Conservation (phyloP, 2,797 vertebrate species). For the Potorous gilbertii region DNA sequence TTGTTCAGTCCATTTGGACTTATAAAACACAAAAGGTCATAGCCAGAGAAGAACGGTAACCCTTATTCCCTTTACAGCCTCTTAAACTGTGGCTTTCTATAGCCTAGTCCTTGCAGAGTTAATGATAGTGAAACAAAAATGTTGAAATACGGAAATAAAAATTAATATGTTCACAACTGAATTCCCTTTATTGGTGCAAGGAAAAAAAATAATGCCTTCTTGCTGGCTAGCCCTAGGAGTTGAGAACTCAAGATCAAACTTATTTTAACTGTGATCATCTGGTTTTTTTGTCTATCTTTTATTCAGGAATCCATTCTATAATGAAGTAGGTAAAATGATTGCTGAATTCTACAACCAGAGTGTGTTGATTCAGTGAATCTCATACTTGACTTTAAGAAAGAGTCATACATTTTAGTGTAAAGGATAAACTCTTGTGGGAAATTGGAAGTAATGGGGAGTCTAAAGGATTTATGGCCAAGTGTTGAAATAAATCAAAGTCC, state of each 20-base stretch:
- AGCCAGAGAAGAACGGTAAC: constrained; percentile 65
- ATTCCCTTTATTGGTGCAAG: not conserved
- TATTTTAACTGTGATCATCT: not conserved
- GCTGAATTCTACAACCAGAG: constrained; percentile 2
- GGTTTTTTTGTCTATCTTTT: not conserved
- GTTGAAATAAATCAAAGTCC: not conserved
- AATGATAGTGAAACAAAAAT: not conserved
- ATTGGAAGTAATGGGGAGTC: constrained; percentile 6
- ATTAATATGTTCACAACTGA: constrained; percentile 7
- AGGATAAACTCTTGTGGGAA: constrained; percentile 18
- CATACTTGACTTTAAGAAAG: not conserved
- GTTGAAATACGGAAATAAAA: constrained; percentile 39
- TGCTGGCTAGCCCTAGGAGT: constrained; percentile 1
- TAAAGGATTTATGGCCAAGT: not conserved
- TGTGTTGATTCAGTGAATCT: not conserved
- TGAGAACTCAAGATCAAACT: constrained; percentile 16
- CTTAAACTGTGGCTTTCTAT: constrained; percentile 59
- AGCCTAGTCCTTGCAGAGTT: constrained; percentile 35
- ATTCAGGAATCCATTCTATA: not conserved
- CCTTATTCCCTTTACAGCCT: constrained; percentile 64
- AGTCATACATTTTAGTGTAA: not conserved
- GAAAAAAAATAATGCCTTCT: not conserved
- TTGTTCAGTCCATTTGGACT: constrained; percentile 78
- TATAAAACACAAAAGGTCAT: constrained; percentile 79
- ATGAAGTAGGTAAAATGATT: not conserved